Evolutionary conservation across 2,888 invertebrate species (phyloP), one percentile per base, ranked within the genome.

Genomic region (Amphipoea oculea): DNA sequence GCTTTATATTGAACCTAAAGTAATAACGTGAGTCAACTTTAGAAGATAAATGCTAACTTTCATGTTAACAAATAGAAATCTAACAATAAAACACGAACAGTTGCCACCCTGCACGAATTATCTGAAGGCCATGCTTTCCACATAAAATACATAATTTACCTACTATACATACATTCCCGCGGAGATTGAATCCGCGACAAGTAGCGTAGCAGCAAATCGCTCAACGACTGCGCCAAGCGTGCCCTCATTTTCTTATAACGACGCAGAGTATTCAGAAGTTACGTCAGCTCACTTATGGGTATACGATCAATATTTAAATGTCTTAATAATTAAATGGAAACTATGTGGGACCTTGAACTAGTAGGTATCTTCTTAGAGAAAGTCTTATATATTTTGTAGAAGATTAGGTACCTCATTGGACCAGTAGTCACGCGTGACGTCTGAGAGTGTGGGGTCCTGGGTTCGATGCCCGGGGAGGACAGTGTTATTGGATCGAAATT

Each of bases 271-370:
- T 79, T 36, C 36, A 29, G 23, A n/a, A 14, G 17, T 81, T 80
- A 63, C 81, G 36, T 63, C 42, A 79, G 51, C 36, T 62, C 11
- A 36, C 2, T 0, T 42, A 17, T n/a, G 29, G 36, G 6, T 6
- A 48, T n/a, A 76, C 36, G 7, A 60, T 60, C 14, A 42, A 45
- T n/a, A 60, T 66, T 78, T 48, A 78, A 57, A 78, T 78, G 17
- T 54, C 40, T 29, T 79, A 42, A 62, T 67, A 79, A 29, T 51
- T 42, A 45, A 81, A 71, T 45, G 42, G 45, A 54, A 63, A 81
- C 63, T 63, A 45, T 4, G 45, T 12, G 62, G 20, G 11, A 81
- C 62, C 45, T 79, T 71, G 78, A 63, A 71, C 68, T 60, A 79
- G 29, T 67, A 51, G 66, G n/a, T 66, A 51, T 63, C 2, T n/a